Conservation (phyloP, 2,113 vertebrate genomes). For the Cheilinus undulatus region DNA sequence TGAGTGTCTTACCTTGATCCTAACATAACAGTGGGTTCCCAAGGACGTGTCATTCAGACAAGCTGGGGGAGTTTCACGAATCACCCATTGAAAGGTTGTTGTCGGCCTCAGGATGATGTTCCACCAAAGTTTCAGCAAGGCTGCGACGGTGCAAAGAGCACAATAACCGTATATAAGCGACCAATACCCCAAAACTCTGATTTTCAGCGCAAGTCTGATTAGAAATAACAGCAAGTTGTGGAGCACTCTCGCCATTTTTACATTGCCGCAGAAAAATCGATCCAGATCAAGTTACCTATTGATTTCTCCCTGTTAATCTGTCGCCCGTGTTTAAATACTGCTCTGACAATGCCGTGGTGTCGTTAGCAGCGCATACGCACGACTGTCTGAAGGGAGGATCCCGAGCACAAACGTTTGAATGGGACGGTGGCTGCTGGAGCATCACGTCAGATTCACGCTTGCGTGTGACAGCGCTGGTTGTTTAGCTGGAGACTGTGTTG, state of each 20-base stretch:
- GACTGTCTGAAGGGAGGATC: conserved; percentile 75
- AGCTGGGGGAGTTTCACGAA: conserved; percentile 89
- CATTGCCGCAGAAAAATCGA: conserved; percentile 72
- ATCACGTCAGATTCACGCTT: conserved; percentile 78
- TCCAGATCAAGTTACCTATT: conserved; percentile 58
- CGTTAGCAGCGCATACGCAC: conserved; percentile 57
- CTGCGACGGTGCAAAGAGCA: conserved; percentile 86
- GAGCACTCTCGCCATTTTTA: conserved; percentile 89
- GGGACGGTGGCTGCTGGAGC: conserved; percentile 62
- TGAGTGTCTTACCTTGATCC: conserved; percentile 88
- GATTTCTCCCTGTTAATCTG: conserved; percentile 41
- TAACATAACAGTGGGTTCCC: conserved; percentile 97
- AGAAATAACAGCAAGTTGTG: conserved; percentile 80
- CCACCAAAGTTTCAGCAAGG: conserved; percentile 94
- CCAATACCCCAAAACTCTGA: conserved; percentile 90
- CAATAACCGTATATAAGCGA: conserved; percentile 90
- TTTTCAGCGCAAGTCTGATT: conserved; percentile 80
- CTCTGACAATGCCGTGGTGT: conserved; percentile 54
- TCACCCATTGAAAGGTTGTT: conserved; percentile 88
- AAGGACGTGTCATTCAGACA: conserved; percentile 94
- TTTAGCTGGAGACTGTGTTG: conserved; percentile 56
- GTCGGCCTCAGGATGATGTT: conserved; percentile 88
- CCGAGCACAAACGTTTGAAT: conserved; percentile 61
- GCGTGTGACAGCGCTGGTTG: conserved; percentile 70
- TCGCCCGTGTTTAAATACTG: conserved; percentile 29